Base-by-base conservation (phyloP, 2,113 vertebrate species). In the Trachemys scripta region DNA sequence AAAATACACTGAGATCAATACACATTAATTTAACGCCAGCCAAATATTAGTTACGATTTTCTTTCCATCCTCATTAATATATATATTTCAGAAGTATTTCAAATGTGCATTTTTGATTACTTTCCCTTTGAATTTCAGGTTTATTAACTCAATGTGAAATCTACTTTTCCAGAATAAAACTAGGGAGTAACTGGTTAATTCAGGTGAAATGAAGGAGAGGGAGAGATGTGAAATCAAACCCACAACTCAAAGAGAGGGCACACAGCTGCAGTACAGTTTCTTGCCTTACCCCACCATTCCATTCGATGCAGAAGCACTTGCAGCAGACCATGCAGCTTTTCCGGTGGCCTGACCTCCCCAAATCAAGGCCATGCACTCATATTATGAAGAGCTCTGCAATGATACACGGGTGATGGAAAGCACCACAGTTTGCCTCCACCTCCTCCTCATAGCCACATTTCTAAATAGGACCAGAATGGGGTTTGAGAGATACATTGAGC, bases 1-100 rank as follows among this genome's bases (percentile, higher is more conserved):
- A 86, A 85, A 92, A 56, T 16, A 27, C 12, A 47, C 35, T 29
- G 76, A 95, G 90, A 95, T 96, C 94, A 96, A 95, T 96, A 57
- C 8, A 76, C 57, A 62, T 88, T 82, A 88, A 92, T 80, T 89
- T 82, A 82, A 91, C 1, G 8, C 47, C 49, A 93, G 20, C 11
- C 45, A 80, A 91, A 90, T 1, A 91, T 8, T 20, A 95, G 72
- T 6, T 90, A 80, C 25, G 62, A 25, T 82, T 96, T 96, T 94
- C 42, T 88, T 90, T 72, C 54, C 65, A 22, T 49, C 10, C 65
- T 53, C 78, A 54, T n/a, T 95, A 75, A 72, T n/a, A 24, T 19
- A 59, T 47, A 14, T 50, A 1, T 56, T 89, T 90, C 80, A 94
- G 75, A 92, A 95, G 93, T 27, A 91, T 75, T 90, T 90, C 42